Evolutionary conservation across 2,888 invertebrate genomes (phyloP).

Genomic region (Sphecodes monilicornis): DNA sequence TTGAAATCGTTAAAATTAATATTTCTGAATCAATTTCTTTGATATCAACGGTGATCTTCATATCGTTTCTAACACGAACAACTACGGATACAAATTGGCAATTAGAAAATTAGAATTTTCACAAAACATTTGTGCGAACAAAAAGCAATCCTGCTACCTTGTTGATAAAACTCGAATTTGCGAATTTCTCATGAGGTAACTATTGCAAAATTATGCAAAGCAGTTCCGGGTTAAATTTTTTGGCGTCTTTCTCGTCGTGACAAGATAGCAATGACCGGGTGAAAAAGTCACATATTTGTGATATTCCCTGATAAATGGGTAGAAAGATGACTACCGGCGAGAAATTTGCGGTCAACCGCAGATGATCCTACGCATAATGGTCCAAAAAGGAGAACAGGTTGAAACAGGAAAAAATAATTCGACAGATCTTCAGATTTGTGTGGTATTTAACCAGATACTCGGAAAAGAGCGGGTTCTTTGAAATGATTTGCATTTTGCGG

Average conservation of each 20-base stretch:
- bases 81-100: background rate
- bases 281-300: background rate
- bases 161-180: background rate
- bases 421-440: background rate
- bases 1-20: too few species aligned
- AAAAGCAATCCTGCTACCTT: background rate
- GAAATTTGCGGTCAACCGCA: background rate
- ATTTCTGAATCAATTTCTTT: too few species aligned
- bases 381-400: background rate
- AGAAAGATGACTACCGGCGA: too few species aligned
- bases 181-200: background rate
- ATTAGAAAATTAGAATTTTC: background rate
- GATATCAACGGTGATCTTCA: too few species aligned
- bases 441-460: background rate
- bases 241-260: too few species aligned
- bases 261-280: background rate
- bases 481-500: constrained; percentile 40
- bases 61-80: too few species aligned
- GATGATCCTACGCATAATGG: background rate
- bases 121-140: too few species aligned
- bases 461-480: background rate
- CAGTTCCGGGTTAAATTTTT: background rate
- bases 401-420: background rate
- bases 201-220: background rate
- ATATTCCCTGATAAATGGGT: background rate